Evolutionary conservation across 2,113 vertebrate genomes (phyloP).

Genomic region (Spilogale gracilis): DNA sequence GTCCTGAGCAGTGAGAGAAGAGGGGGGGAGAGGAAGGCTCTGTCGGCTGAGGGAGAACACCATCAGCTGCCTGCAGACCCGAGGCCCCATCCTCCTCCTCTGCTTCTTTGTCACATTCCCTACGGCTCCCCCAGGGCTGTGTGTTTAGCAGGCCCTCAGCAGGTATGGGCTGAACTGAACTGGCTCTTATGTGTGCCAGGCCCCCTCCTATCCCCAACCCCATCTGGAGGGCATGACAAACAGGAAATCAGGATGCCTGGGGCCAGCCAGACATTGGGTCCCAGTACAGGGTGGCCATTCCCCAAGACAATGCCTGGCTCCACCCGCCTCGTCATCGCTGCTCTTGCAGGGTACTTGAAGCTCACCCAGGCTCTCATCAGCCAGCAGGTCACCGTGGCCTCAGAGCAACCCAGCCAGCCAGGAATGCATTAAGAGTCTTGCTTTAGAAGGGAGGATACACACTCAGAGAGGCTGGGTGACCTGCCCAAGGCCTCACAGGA

Average conservation of each 20-base stretch:
- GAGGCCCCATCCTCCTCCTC: neutral
- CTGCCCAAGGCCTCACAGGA: neutral
- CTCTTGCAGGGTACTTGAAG: neutral
- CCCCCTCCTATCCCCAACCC: neutral
- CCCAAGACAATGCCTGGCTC: neutral
- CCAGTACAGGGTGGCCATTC: neutral
- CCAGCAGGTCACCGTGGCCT: conserved; percentile 18
- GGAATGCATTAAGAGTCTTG: neutral
- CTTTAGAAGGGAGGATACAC: conserved; percentile 15
- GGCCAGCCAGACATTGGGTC: neutral
- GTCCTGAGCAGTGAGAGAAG: neutral
- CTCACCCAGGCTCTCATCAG: neutral
- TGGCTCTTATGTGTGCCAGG: neutral
- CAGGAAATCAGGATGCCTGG: neutral
- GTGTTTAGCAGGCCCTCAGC: neutral
- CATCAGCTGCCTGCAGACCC: neutral
- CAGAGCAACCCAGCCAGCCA: neutral
- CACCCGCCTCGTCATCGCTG: neutral
- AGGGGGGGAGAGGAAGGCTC: neutral
- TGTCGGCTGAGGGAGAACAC: neutral
- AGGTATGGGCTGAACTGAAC: neutral
- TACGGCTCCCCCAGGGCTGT: neutral
- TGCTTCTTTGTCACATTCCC: neutral
- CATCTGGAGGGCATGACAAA: neutral
- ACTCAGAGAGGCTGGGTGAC: neutral